Evolutionary conservation across 2,113 vertebrate species (phyloP).

Genomic region (Xiphophorus hellerii): DNA sequence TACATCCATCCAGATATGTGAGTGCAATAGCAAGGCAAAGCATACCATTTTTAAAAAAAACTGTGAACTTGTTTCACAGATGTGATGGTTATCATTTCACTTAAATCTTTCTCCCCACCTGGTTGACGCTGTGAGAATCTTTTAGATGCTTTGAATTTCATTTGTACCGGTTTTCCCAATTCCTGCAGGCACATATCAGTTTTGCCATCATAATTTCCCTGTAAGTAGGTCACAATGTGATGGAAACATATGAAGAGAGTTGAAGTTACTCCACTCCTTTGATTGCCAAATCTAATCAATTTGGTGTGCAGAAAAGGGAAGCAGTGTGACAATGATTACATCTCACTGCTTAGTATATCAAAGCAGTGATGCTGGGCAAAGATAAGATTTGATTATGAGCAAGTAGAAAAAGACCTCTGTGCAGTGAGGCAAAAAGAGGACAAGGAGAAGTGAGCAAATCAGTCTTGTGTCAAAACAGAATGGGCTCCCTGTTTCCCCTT

Average conservation of each 20-base stretch:
- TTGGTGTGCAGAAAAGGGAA: conserved; percentile 36
- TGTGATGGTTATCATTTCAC: neutral
- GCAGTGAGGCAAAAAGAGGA: conserved; percentile 17
- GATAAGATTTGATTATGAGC: conserved; percentile 61
- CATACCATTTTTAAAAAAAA: neutral
- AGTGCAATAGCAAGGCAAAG: neutral
- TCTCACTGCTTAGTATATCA: conserved; percentile 44
- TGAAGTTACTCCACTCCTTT: conserved; percentile 7
- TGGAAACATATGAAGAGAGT: conserved; percentile 31
- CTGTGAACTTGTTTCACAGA: neutral
- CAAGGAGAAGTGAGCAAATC: conserved; percentile 39
- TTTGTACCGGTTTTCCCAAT: neutral
- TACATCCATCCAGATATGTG: conserved; percentile 22
- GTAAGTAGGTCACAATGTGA: conserved; percentile 11
- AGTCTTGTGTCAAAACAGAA: conserved; percentile 55
- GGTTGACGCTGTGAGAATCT: neutral
- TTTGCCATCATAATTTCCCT: conserved; percentile 11
- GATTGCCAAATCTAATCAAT: conserved; percentile 47
- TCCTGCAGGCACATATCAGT: conserved; percentile 16
- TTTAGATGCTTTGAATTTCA: neutral
- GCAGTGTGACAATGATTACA: conserved; percentile 61
- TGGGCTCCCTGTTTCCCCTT: conserved; percentile 30
- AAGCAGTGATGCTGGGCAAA: conserved; percentile 11
- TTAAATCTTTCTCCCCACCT: conserved; percentile 4
- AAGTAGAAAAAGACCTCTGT: conserved; percentile 52